These are phyloP conservation scores for Lumbricus terrestris DNA, from an alignment of 2,888 invertebrate species.

Conservation along the genomic window DNA sequence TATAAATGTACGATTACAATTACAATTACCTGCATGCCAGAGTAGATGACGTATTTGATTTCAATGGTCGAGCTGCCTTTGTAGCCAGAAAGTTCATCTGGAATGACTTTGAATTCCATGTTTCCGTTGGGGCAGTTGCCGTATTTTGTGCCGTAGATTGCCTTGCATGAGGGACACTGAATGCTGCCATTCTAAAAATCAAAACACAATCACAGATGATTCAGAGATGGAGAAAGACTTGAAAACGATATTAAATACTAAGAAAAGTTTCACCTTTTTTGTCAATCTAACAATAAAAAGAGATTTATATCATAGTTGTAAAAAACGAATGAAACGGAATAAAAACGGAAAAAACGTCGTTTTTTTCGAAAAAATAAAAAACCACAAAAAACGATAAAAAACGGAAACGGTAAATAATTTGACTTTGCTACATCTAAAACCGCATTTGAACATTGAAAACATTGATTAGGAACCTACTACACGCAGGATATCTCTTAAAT, in stretches of 20 bases:
- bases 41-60: constrained; percentile 81
- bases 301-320: too few species aligned
- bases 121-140: constrained; percentile 72
- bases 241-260: neutral
- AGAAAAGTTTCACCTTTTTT: neutral
- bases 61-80: constrained; percentile 73
- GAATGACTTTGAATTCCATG: constrained; percentile 50
- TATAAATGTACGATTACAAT: too few species aligned
- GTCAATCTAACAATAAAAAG: neutral
- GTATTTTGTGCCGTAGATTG: constrained; percentile 76
- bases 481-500: too few species aligned
- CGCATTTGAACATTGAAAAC: too few species aligned
- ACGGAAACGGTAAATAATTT: too few species aligned
- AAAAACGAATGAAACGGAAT: too few species aligned
- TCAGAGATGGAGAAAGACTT: neutral
- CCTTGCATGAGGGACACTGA: constrained; percentile 83
- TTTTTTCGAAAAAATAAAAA: too few species aligned
- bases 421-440: too few species aligned
- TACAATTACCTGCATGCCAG: constrained; percentile 76
- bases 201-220: neutral
- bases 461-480: too few species aligned
- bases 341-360: too few species aligned
- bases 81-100: constrained; percentile 68
- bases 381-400: too few species aligned
- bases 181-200: constrained; percentile 69